phyloP scores from a whole-genome alignment of 1,140 invertebrate species.

The Mercenaria mercenaria region DNA sequence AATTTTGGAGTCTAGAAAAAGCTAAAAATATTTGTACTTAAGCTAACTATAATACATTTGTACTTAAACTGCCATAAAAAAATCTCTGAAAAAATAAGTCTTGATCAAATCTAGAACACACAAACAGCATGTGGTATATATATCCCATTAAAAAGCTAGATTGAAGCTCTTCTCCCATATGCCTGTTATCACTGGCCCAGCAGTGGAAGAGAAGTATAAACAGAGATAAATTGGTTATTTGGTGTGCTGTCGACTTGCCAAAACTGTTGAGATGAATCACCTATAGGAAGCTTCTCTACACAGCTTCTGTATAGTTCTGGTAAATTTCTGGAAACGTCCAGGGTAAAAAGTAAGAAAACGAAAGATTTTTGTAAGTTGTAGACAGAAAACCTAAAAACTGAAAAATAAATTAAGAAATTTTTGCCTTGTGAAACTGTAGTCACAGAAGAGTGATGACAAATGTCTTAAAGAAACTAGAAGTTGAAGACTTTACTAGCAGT shows the following conservation, averaged over 20 bases:
- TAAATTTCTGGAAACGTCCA: neutral
- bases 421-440: no score
- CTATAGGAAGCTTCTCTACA: neutral
- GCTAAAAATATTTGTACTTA: no score
- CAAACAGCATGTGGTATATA: conserved; percentile 45
- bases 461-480: no score
- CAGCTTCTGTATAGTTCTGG: conserved; percentile 2
- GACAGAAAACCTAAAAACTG: no score
- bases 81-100: neutral
- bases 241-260: conserved; percentile 50
- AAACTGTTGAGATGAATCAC: conserved; percentile 30
- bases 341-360: no score
- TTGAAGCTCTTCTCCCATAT: neutral
- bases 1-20: no score
- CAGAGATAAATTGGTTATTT: conserved; percentile 60
- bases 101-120: conserved; percentile 10
- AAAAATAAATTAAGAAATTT: no score
- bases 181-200: conserved; percentile 47
- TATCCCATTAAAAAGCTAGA: conserved; percentile 37
- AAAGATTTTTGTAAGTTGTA: no score
- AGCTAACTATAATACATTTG: neutral
- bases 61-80: neutral
- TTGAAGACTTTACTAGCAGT: no score
- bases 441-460: no score
- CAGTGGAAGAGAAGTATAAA: conserved; percentile 44